Evolutionary conservation across 2,113 vertebrate genomes (phyloP), one percentile per base, ranked within the genome.

Genomic region (Ancistrus triradiatus): DNA sequence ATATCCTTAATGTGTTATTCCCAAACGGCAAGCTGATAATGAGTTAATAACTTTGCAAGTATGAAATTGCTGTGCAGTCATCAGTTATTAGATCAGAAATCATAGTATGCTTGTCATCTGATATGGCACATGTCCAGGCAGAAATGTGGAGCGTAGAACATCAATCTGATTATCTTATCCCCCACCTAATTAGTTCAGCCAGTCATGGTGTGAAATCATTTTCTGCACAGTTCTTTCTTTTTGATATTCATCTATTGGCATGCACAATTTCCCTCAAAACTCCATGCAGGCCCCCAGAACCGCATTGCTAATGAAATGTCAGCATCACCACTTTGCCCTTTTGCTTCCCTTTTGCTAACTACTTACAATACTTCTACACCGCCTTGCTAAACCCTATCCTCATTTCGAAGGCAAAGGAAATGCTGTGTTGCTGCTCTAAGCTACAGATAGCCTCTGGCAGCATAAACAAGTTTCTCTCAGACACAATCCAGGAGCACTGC

Each of bases 231-330:
- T 25, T 43, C 11, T 44, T 40, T 27, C 28, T 13, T 47, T 2
- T 1, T 24, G 40, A 28, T 56, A 25, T 66, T 47, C n/a, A 7
- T 35, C 33, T 43, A 17, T 14, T 15, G 19, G 9, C 15, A 17
- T 44, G 14, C 9, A 28, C 38, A 49, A 10, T 19, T 59, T 42
- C 44, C 33, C 22, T 47, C 50, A 56, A 66, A 61, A 56, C 47
- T 31, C 28, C 42, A 57, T 10, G 3, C 21, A 56, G 13, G 35
- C 49, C 59, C 33, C 59, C 42, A 44, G 17, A 68, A 27, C 47
- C 21, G 19, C 24, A 18, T 15, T 38, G 44, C 52, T 72, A 72
- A 72, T 72, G 59, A 72, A 72, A 72, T 72, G 63, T 68, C 64
- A 58, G 50, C 60, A 46, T 52, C 47, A 21, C 43, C 53, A 33